Conservation (phyloP, 2,888 invertebrate species). For the Macrosiphum euphorbiae region DNA sequence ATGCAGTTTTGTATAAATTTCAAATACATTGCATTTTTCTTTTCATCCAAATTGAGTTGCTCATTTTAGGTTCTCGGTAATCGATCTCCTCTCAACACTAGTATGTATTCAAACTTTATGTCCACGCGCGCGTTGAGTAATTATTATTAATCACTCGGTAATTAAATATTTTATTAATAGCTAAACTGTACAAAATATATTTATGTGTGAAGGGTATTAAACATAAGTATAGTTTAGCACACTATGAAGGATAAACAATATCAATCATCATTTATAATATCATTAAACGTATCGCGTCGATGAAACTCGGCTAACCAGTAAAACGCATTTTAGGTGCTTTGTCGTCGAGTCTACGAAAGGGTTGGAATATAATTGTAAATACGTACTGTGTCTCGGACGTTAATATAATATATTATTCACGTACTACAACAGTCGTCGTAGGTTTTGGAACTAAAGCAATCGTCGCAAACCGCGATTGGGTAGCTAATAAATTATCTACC, state of each 20-base stretch:
- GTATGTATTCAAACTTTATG: not conserved
- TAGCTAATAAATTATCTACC: not conserved
- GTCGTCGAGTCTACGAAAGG: not conserved
- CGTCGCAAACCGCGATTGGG: not conserved
- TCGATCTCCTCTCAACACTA: not conserved
- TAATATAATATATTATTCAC: constrained; percentile 21
- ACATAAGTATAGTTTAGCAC: not conserved
- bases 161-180: not conserved
- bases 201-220: constrained; percentile 6
- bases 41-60: not conserved
- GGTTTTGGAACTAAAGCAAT: not conserved
- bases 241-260: not conserved
- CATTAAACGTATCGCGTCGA: not conserved
- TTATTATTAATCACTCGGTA: not conserved
- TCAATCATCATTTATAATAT: not conserved
- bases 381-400: not conserved
- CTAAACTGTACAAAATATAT: not conserved
- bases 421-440: not conserved
- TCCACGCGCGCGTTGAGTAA: no score
- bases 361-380: not conserved
- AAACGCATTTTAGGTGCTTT: not conserved
- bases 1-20: not conserved
- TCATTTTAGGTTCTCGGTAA: not conserved
- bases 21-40: not conserved
- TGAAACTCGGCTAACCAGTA: not conserved